Conservation (phyloP, 2,113 vertebrate species). For the Pituophis catenifer region DNA sequence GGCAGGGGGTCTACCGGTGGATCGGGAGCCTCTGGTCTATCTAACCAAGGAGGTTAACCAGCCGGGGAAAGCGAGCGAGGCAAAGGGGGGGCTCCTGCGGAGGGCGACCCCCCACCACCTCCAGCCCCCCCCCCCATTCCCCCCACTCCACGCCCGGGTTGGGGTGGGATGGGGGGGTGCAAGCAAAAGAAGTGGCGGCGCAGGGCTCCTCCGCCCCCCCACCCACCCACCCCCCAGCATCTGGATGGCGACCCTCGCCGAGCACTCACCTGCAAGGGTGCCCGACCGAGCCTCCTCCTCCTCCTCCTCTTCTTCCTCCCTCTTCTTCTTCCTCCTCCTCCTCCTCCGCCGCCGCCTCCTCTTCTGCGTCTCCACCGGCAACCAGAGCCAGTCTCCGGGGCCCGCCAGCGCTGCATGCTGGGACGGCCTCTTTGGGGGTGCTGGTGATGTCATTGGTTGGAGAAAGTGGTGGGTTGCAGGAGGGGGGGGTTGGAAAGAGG, state of each 20-base stretch:
- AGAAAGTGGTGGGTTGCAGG: neutral
- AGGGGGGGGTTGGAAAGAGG: neutral
- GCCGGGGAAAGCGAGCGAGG: neutral
- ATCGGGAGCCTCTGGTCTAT: neutral
- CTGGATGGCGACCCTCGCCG: neutral
- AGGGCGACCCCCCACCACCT: neutral
- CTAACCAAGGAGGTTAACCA: neutral
- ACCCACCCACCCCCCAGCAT: neutral
- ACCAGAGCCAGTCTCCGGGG: conserved; percentile 13
- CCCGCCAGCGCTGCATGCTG: conserved; percentile 23
- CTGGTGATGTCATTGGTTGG: conserved; percentile 23
- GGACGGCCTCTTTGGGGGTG: conserved; percentile 23
- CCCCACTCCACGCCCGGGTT: no score
- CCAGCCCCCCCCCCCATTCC: no score
- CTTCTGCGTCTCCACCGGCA: conserved; percentile 14
- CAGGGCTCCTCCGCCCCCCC: no score
- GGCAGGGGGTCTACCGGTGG: no score
- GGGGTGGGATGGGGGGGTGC: no score
- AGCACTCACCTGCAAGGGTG: conserved; percentile 6
- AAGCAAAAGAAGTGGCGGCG: neutral
- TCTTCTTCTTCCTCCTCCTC: neutral
- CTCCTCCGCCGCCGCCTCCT: neutral
- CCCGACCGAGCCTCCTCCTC: neutral
- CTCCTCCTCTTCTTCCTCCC: neutral
- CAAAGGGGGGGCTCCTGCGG: neutral